Evolutionary conservation across 2,113 vertebrate species (phyloP), one percentile per base, ranked within the genome.

Genomic region (Indicator indicator): DNA sequence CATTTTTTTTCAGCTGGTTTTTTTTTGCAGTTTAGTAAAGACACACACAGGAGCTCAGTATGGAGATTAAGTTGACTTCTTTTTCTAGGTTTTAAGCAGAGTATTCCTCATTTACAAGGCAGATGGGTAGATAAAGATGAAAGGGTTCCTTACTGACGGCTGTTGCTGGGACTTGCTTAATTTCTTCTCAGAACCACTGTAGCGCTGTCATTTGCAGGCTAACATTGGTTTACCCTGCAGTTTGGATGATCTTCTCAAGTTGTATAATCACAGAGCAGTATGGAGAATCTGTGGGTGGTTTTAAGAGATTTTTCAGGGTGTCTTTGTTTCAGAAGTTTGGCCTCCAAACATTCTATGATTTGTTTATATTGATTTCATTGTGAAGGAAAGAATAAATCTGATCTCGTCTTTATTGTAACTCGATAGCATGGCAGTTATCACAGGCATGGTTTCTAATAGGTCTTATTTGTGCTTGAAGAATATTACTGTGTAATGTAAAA

Each of bases 231-330:
- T 96, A 93, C 88, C 81, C 81, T 46, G 16, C 77, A 78, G 69
- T 93, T 96, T 91, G 84, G 89, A 83, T 96, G 92, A 94, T 96
- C 84, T 96, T 96, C 92, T 96, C 91, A 89, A 92, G 92, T 94
- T 95, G 93, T 97, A 95, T 96, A 95, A 96, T 95, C 95, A 96
- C 88, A 94, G 79, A 75, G 60, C 79, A 81, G 83, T 83, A 68
- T 62, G 83, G 2, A 1, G 83, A 93, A 85, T 93, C 91, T 94
- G 95, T 95, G 95, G 91, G 94, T 95, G 95, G 94, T 72, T 96
- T 95, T 62, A 74, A 65, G 82, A 91, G 76, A 55, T 91, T 94
- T 94, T 95, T 95, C 82, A 85, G 89, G 18, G 89, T 80, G 89
- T 88, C 94, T 96, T 95, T 94, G 79, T 94, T 95, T 95, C 84